Evolutionary conservation across 2,113 vertebrate genomes (phyloP).

Genomic region (Apteryx mantelli): DNA sequence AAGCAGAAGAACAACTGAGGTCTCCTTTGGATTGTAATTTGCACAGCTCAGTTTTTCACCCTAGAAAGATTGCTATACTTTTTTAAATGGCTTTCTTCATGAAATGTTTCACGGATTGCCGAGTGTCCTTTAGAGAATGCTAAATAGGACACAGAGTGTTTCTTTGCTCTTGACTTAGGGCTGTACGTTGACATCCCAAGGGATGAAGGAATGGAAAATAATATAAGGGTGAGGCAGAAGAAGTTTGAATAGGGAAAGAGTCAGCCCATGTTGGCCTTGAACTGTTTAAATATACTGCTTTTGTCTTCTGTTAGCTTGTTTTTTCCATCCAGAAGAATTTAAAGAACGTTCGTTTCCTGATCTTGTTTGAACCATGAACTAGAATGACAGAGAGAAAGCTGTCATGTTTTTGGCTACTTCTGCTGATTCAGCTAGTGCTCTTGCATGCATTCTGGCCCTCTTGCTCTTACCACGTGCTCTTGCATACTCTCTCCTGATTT

Average conservation of each 20-base stretch:
- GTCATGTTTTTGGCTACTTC: neutral
- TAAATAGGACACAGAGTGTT: slow-evolving; percentile 13
- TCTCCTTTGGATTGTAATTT: slow-evolving; percentile 46
- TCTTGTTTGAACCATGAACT: neutral
- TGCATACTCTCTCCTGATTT: neutral
- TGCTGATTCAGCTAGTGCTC: neutral
- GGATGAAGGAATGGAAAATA: neutral
- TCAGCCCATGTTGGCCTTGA: neutral
- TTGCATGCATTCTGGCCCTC: neutral
- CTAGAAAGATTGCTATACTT: slow-evolving; percentile 4
- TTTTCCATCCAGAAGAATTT: neutral
- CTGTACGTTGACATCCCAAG: neutral
- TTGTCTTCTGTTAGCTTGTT: rapidly evolving
- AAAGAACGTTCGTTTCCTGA: neutral
- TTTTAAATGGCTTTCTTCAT: slow-evolving; percentile 54
- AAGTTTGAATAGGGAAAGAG: neutral
- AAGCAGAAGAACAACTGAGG: slow-evolving; percentile 34
- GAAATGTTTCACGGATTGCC: slow-evolving; percentile 35
- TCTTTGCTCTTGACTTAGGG: neutral
- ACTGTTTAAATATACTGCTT: neutral
- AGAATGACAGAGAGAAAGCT: neutral
- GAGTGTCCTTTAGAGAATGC: slow-evolving; percentile 40
- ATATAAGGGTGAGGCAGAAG: neutral
- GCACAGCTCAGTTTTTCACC: slow-evolving; percentile 31
- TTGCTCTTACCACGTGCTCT: neutral